phyloP scores from a whole-genome alignment of 1,140 invertebrate species.

The Sinella curviseta region DNA sequence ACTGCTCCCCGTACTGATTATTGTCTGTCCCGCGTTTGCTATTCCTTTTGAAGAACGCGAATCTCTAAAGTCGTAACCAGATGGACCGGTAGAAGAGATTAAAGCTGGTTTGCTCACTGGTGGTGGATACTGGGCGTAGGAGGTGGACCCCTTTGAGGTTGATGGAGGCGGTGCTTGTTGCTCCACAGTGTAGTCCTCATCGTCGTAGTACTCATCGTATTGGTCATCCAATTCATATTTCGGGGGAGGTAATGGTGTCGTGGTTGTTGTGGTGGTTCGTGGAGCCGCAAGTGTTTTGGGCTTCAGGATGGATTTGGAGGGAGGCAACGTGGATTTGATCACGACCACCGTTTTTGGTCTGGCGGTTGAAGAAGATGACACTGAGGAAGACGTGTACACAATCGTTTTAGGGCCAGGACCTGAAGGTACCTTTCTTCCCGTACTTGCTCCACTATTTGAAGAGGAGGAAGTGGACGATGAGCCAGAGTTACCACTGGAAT shows the following conservation, averaged over 20 bases:
- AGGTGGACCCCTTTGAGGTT: conserved; percentile 1
- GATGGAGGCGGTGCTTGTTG: background rate
- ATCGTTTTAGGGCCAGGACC: conserved; percentile 46
- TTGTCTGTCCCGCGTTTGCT: background rate
- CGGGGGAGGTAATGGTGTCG: conserved; percentile 28
- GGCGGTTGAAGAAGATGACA: conserved; percentile 21
- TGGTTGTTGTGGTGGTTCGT: conserved; percentile 26
- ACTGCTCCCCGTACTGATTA: background rate
- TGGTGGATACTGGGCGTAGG: background rate
- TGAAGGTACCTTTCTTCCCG: conserved; percentile 43
- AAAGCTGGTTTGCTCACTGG: conserved; percentile 19
- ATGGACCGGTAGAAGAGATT: background rate
- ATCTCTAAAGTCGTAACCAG: background rate
- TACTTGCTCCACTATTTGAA: background rate
- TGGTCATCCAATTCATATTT: background rate
- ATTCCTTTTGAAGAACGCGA: background rate
- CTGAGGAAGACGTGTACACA: conserved; percentile 29
- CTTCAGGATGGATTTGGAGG: background rate
- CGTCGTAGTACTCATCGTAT: conserved; percentile 45
- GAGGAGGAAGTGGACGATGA: conserved; percentile 38
- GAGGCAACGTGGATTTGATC: conserved; percentile 21
- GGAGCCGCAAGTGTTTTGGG: background rate
- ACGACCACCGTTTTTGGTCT: conserved; percentile 20
- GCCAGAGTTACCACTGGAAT: conserved; percentile 38
- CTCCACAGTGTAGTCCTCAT: conserved; percentile 20